These are phyloP conservation scores for Etheostoma cragini DNA, from an alignment of 2,113 vertebrate genomes.

Conservation along the genomic window DNA sequence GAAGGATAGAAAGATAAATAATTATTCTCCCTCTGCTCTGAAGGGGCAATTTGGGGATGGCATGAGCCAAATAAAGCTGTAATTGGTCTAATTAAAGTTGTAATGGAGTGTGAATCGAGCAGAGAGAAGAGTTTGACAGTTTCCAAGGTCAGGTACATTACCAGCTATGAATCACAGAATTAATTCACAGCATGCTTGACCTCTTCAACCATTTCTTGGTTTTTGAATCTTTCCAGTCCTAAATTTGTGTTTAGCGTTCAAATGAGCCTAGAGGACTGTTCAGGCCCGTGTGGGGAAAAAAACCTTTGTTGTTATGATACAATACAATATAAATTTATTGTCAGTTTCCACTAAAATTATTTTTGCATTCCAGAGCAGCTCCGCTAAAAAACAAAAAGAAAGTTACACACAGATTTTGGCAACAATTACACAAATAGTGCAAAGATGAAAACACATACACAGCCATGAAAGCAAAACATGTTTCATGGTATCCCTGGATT, in stretches of 20 bases:
- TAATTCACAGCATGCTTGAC: conserved; percentile 49
- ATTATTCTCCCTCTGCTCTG: conserved; percentile 44
- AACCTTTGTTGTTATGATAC: background rate
- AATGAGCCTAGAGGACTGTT: conserved; percentile 37
- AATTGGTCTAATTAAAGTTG: conserved; percentile 68
- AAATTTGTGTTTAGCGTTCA: conserved; percentile 55
- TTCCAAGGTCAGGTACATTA: conserved; percentile 68
- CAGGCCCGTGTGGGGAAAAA: conserved; percentile 26
- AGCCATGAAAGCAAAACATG: too few species aligned
- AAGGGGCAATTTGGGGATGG: conserved; percentile 50
- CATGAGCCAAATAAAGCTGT: conserved; percentile 62
- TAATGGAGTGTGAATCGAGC: conserved; percentile 68
- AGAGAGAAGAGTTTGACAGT: conserved; percentile 66
- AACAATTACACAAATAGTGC: too few species aligned
- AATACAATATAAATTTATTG: too few species aligned
- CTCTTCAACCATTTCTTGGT: conserved; percentile 19
- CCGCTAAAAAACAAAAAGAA: too few species aligned
- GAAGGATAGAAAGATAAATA: conserved; percentile 55
- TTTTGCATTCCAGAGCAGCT: too few species aligned
- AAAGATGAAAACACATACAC: too few species aligned
- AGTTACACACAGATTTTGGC: too few species aligned
- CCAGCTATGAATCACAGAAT: conserved; percentile 47
- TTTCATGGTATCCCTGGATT: too few species aligned
- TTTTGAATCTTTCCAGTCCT: conserved; percentile 4
- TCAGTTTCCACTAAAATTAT: too few species aligned